Conservation (phyloP, 2,888 invertebrate species). For the Tupiocoris notatus region DNA sequence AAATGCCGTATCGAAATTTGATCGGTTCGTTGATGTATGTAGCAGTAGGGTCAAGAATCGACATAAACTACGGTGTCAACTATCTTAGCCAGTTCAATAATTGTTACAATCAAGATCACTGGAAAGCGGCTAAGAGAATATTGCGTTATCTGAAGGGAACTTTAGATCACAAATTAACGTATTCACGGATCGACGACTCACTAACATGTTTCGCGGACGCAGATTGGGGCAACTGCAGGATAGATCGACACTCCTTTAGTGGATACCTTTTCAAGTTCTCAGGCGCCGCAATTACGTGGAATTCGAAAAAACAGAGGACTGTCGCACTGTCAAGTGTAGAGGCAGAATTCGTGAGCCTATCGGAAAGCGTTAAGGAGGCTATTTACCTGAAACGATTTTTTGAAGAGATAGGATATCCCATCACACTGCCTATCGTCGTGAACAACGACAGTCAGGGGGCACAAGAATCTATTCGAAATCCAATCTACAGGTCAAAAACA, state of each 20-base stretch:
- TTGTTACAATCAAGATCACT: slow-evolving; percentile 25
- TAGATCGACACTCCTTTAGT: slow-evolving; percentile 1
- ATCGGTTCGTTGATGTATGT: slow-evolving; percentile 24
- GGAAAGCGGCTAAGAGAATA: slow-evolving; percentile 42
- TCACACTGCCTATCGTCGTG: background rate
- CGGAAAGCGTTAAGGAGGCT: slow-evolving; percentile 6
- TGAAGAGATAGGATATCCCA: background rate
- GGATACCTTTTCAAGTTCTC: background rate
- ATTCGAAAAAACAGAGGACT: slow-evolving; percentile 23
- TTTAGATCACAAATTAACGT: slow-evolving; percentile 12
- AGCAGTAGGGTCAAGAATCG: slow-evolving; percentile 33
- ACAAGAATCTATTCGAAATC: background rate
- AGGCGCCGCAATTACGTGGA: background rate
- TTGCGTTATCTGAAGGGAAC: slow-evolving; percentile 40
- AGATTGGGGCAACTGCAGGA: slow-evolving; percentile 22
- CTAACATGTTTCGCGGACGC: slow-evolving; percentile 28
- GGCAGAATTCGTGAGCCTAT: slow-evolving; percentile 21
- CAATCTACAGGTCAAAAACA: slow-evolving; percentile 10
- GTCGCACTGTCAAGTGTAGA: slow-evolving; percentile 38
- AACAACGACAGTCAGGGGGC: slow-evolving; percentile 23
- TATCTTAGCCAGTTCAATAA: slow-evolving; percentile 36
- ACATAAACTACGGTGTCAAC: slow-evolving; percentile 31
- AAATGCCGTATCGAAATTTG: background rate
- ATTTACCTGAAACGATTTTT: slow-evolving; percentile 4
- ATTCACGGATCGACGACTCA: slow-evolving; percentile 10